Evolutionary conservation across 2,888 invertebrate genomes (phyloP), one percentile per base, ranked within the genome.

Genomic region (Fragum sueziense): DNA sequence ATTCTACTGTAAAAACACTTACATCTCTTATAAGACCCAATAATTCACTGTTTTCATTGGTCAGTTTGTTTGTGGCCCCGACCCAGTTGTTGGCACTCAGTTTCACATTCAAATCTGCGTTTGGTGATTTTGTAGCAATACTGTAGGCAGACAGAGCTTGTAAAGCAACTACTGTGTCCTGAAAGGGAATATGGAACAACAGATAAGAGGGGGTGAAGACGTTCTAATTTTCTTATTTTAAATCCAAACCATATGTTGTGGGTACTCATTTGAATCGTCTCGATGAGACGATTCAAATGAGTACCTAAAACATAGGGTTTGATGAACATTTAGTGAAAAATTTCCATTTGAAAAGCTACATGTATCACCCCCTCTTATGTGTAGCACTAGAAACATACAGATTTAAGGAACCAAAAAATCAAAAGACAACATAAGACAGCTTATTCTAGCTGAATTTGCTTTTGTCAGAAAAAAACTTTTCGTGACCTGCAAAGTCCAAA

Each of bases 161-260:
- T 25, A 95, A 92, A 6, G 95, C 95, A 17, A 95, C 93, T 0
- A 95, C 94, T 0, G 95, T 95, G 86, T 95, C 95, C 94, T 95
- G 92, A 7, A 85, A 77, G 27, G 33, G 20, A n/a, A n/a, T n/a
- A n/a, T n/a, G 31, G 2, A 61, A 68, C 17, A 29, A 37, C 22
- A 20, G 47, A 3, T 17, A 41, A 47, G n/a, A 47, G 17, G 2
- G 47, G 17, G 20, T 47, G 2, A 47, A 17, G 41, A 47, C 2
- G 17, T 47, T 47, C 20, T 47, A 20, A 20, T 1, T 47, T 47
- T 47, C 47, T 6, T 11, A 22, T 22, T 20, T 22, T 25, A 2
- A 6, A 11, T n/a, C n/a, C n/a, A n/a, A n/a, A n/a, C n/a, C n/a
- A n/a, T n/a, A n/a, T n/a, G n/a, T n/a, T n/a, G n/a, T n/a, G 11